These are phyloP conservation scores for Leptinotarsa undecemlineata DNA, from an alignment of 1,140 invertebrate species.

Conservation along the genomic window DNA sequence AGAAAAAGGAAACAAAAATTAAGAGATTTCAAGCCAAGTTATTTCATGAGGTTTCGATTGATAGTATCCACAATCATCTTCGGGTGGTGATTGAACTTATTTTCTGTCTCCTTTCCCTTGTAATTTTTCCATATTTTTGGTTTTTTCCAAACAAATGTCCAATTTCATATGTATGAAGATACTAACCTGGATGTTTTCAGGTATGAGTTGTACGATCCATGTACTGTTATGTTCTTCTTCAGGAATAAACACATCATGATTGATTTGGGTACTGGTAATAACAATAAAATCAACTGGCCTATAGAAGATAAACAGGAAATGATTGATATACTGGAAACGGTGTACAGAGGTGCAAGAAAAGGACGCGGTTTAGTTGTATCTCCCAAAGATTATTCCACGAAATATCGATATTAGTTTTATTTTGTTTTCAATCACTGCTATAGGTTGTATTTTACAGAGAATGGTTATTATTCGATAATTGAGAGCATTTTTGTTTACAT, in stretches of 20 bases:
- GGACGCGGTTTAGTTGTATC: conserved; percentile 99
- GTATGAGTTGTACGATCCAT: conserved; percentile 99
- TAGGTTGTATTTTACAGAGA: too few species aligned
- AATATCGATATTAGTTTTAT: conserved; percentile 92
- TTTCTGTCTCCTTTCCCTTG: too few species aligned
- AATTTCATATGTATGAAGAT: too few species aligned
- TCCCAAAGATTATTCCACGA: conserved; percentile 99
- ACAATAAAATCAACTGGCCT: conserved; percentile 99
- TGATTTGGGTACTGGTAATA: conserved; percentile 98
- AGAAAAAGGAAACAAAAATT: too few species aligned
- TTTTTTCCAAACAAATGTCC: too few species aligned
- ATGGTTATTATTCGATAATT: too few species aligned
- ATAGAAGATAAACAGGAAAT: conserved; percentile 99
- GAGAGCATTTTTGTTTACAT: too few species aligned
- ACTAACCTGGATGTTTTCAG: conserved; percentile 55
- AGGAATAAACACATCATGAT: conserved; percentile 99
- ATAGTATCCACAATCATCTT: too few species aligned
- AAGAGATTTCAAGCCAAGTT: too few species aligned
- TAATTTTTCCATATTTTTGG: too few species aligned
- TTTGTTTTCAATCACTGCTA: background rate
- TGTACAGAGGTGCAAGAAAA: conserved; percentile 98
- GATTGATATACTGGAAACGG: conserved; percentile 99
- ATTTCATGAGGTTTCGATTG: too few species aligned
- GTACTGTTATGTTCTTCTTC: conserved; percentile 99
- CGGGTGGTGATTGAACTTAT: too few species aligned